Conservation (phyloP, 2,113 vertebrate species). For the Caracal caracal region DNA sequence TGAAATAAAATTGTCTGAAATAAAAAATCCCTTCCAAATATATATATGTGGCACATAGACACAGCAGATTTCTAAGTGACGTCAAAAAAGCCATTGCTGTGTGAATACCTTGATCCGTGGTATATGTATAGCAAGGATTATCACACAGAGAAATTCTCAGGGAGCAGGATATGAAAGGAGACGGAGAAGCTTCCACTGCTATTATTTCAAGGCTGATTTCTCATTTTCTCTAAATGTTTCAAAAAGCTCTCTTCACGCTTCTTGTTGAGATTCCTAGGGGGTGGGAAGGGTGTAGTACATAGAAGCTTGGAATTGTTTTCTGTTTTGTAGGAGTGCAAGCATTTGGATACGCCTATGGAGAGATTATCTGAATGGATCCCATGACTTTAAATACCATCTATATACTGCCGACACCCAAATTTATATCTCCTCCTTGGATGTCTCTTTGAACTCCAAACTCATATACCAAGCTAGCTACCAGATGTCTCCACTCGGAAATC, state of each 20-base stretch:
- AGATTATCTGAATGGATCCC: neutral
- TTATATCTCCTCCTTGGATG: neutral
- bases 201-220: neutral
- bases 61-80: neutral
- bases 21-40: neutral
- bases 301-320: neutral
- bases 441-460: neutral
- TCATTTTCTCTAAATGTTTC: neutral
- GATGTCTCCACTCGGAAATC: neutral
- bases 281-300: rapidly evolving
- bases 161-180: neutral
- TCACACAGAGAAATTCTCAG: neutral
- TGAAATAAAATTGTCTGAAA: neutral
- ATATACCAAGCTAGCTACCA: neutral
- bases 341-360: neutral
- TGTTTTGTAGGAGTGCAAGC: neutral
- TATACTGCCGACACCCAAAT: neutral
- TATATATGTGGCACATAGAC: rapidly evolving
- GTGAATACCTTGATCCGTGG: too few species aligned
- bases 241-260: neutral
- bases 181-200: too few species aligned
- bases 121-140: neutral
- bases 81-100: neutral
- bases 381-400: neutral
- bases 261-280: neutral